Conservation (phyloP, 2,113 vertebrate species). For the Mus spicilegus region DNA sequence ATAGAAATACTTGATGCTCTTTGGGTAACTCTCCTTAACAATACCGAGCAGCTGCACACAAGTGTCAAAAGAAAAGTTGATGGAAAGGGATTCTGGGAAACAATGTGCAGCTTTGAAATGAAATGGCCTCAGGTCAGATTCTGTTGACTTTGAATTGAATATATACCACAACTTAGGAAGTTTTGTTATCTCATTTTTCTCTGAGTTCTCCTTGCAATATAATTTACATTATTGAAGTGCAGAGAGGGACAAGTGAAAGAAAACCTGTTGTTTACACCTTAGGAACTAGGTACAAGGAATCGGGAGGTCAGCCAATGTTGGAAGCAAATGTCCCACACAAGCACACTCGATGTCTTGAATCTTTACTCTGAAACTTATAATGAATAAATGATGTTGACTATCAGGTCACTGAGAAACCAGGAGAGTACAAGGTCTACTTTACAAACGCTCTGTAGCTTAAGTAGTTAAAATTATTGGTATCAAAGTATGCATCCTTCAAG, state of each 20-base stretch:
- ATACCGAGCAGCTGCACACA: constrained; percentile 11
- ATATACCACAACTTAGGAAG: background rate
- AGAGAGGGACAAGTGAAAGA: background rate
- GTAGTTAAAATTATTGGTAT: background rate
- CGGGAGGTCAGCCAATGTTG: background rate
- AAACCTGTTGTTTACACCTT: background rate
- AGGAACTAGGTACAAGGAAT: background rate
- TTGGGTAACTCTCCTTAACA: constrained; percentile 2
- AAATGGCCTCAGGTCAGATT: constrained; percentile 36
- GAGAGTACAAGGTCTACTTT: background rate
- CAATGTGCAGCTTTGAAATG: background rate
- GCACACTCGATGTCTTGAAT: background rate
- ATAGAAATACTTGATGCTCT: constrained; percentile 21
- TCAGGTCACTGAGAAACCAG: constrained; percentile 5
- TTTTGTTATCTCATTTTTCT: background rate
- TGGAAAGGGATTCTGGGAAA: constrained; percentile 9
- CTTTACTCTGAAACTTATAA: background rate
- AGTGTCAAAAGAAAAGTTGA: background rate
- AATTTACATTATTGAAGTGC: background rate
- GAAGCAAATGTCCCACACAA: background rate
- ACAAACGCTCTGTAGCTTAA: background rate
- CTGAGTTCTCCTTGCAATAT: background rate
- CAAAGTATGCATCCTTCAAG: background rate
- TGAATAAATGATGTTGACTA: background rate
- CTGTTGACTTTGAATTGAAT: constrained; percentile 38